Evolutionary conservation across 2,888 invertebrate species (phyloP), one percentile per base, ranked within the genome.

Genomic region (Perizoma affinitatum): DNA sequence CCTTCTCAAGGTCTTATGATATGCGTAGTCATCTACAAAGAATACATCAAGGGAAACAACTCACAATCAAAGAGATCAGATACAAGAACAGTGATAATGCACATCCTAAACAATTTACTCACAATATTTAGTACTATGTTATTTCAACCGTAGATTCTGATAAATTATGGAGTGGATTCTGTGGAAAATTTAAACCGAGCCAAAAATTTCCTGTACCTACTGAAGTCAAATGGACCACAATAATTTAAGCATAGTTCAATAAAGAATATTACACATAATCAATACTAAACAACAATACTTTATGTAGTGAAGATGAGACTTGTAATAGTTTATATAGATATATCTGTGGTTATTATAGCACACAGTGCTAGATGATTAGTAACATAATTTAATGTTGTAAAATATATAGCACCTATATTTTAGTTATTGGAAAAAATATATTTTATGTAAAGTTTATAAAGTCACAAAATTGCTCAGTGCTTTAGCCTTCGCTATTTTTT

Each of bases 1-100:
- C 94, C 62, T 94, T 94, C 78, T 94, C 94, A 69, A 84, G 94
- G 63, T 94, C 93, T 64, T 94, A 94, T 73, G 94, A 94, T 68
- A 94, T 94, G 94, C 86, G 93, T 68, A 93, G 93, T 70, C 94
- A 94, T 68, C 79, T 94, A 43, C 90, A 93, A 78, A 88, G 93
- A 78, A 94, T 94, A 83, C 94, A 94, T 75, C 93, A 94, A 78
- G 93, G 91, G 34, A 91, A 92, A 75, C 92, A 92, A 68, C 75
- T 92, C 61, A 92, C 92, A 48, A 92, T 92, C 55, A 92, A 92
- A 73, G 92, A 92, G 67, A 92, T 92, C 53, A 83, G 92, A 84
- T 92, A 92, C 64, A 92, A 88, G 70, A 86, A 84, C 63, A 89
- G 72, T 80, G 92, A 92, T 61, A 83, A 77, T 59, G 77, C 86